Percentiles rank a stretch among this genome's conserved stretches.
Evolutionary conservation across 2,888 invertebrate species (phyloP).

Genomic region (Petrolisthes cinctipes): DNA sequence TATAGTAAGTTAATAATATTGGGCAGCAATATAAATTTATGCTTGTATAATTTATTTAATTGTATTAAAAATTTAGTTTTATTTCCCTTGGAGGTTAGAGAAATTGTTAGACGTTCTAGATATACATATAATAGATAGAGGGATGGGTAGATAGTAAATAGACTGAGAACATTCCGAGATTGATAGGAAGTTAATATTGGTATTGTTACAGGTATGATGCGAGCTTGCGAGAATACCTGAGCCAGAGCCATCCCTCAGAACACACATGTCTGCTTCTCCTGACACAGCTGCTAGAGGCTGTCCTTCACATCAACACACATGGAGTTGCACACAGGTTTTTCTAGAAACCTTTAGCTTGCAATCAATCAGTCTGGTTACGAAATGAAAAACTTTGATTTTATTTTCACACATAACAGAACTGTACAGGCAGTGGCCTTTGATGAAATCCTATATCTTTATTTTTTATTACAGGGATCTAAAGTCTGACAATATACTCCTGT

Average conservation of each 20-base stretch:
- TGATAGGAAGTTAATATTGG: background rate
- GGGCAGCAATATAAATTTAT: no score
- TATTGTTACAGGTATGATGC: constrained; percentile 75
- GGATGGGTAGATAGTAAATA: background rate
- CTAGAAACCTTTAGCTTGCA: background rate
- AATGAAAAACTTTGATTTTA: background rate
- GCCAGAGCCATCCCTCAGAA: constrained; percentile 69
- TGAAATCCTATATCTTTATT: background rate
- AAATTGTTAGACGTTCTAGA: no score
- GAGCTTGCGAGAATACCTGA: constrained; percentile 76
- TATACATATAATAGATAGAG: no score
- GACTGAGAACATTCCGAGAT: background rate
- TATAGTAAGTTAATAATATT: no score
- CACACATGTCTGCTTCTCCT: constrained; percentile 78
- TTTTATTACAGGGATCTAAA: constrained; percentile 78
- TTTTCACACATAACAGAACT: background rate
- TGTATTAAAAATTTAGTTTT: no score
- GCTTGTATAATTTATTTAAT: no score
- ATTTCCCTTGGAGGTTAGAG: no score
- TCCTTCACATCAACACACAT: constrained; percentile 79
- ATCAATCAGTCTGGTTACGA: background rate
- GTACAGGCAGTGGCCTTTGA: no score
- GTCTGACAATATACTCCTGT: constrained; percentile 84
- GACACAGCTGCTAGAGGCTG: constrained; percentile 83
- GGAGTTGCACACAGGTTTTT: constrained; percentile 79